Percentiles rank a stretch among this genome's conserved stretches.
phyloP scores from a whole-genome alignment of 2,888 invertebrate species.

The Amphimallon solstitiale region DNA sequence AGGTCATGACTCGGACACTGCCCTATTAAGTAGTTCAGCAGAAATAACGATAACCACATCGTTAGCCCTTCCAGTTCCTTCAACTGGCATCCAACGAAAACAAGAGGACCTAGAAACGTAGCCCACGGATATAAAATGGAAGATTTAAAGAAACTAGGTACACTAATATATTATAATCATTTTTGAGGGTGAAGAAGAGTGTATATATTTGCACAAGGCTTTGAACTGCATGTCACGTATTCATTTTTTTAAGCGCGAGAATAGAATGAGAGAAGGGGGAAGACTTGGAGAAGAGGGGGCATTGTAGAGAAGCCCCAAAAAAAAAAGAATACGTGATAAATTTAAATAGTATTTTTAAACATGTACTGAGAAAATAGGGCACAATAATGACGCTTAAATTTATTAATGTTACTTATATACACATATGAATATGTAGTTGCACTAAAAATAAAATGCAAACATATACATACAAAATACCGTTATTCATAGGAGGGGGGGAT shows the following conservation, averaged over 20 bases:
- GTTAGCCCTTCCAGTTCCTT: conserved; percentile 48
- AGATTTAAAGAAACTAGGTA: too few species aligned
- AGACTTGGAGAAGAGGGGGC: too few species aligned
- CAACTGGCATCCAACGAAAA: conserved; percentile 7
- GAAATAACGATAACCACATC: conserved; percentile 61
- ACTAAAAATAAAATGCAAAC: too few species aligned
- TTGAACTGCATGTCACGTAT: not conserved
- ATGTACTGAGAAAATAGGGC: conserved; percentile 56
- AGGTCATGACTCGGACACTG: conserved; percentile 51
- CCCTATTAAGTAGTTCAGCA: conserved; percentile 56
- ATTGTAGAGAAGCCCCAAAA: too few species aligned
- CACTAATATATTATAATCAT: too few species aligned
- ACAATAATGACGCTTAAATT: conserved; percentile 58
- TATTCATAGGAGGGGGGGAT: too few species aligned
- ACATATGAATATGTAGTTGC: not conserved
- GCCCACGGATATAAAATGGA: not conserved
- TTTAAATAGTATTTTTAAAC: conserved; percentile 42
- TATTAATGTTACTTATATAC: conserved; percentile 10
- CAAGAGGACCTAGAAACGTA: conserved; percentile 34
- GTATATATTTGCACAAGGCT: too few species aligned
- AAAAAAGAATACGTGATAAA: too few species aligned
- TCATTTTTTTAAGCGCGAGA: conserved; percentile 2
- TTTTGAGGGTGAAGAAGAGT: too few species aligned
- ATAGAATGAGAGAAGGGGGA: too few species aligned
- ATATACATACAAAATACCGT: too few species aligned